These are phyloP conservation scores for Myxocyprinus asiaticus DNA, from an alignment of 2,113 vertebrate species.

Conservation along the genomic window DNA sequence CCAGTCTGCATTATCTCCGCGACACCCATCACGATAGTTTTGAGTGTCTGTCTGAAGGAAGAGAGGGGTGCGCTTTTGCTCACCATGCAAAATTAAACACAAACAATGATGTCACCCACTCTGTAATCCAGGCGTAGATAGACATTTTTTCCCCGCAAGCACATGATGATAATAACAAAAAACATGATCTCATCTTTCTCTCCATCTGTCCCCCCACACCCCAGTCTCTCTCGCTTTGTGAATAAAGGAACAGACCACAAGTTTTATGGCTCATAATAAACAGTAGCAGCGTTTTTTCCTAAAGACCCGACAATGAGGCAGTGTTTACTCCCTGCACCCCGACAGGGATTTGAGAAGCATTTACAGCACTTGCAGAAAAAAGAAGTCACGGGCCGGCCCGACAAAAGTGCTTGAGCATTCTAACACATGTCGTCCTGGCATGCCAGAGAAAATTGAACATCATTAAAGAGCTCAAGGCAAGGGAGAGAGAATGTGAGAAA, in stretches of 20 bases:
- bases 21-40: background rate
- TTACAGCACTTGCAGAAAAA: conserved; percentile 33
- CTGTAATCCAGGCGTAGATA: conserved; percentile 52
- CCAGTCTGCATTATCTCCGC: conserved; percentile 2
- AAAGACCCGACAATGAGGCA: conserved; percentile 52
- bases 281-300: conserved; percentile 54
- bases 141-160: conserved; percentile 46
- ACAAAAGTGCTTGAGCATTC: too few species aligned
- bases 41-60: background rate
- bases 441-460: conserved; percentile 41
- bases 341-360: conserved; percentile 52
- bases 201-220: background rate
- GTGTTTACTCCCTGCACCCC: conserved; percentile 53
- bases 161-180: conserved; percentile 56
- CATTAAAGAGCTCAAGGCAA: conserved; percentile 51
- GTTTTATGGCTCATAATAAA: conserved; percentile 79
- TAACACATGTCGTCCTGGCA: too few species aligned
- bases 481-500: conserved; percentile 60
- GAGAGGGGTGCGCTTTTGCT: conserved; percentile 9
- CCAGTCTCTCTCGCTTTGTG: conserved; percentile 35
- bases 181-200: conserved; percentile 58
- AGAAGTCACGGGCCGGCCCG: conserved; percentile 19
- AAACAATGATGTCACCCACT: conserved; percentile 59
- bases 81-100: conserved; percentile 51
- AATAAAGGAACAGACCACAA: conserved; percentile 68